Base-by-base conservation (phyloP, 2,888 invertebrate genomes). In the Altica lythri region DNA sequence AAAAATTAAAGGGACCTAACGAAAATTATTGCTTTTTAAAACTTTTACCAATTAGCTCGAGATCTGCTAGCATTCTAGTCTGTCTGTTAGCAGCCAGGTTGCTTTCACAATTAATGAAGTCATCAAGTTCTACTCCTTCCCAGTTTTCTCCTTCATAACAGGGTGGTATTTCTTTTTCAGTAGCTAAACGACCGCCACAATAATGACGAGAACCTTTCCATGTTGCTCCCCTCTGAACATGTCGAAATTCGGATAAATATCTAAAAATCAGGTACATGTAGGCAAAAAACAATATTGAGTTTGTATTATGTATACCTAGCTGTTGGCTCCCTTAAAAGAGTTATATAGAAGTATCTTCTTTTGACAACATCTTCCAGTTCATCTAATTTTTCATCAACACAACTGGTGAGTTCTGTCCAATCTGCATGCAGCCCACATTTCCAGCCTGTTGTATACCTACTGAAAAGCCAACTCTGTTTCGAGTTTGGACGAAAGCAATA, bases 391-490 rank as follows among this genome's bases (percentile, higher is more conserved):
- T 88, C 85, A 72, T 96, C 92, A 29, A 95, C 95, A 77, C 96
- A 96, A 65, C 83, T 84, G 6, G 92, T 94, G 63, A 99, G 78
- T 79, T 99, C 98, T 2, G 98, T 98, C 90, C 95, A 98, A 79
- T 98, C 98, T 17, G 97, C 95, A 74, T 97, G 97, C 38, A 99
- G 82, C 46, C 99, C 99, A 78, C 99, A 99, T 72, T 92, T 92
- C 96, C 96, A 96, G 64, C 96, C 96, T 17, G 95, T 96, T 44
- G 95, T 95, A 79, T 95, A 96, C 71, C 96, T 85, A 74, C 95
- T 95, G 79, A 99, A 97, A 64, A 99, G 83, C 98, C 98, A 99
- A 77, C 91, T 91, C 80, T 94, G 93, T 76, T 91, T 92, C 72
- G 90, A 88, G 80, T 90, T 90, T 64, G 93, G 92, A 71, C 92